phyloP scores from a whole-genome alignment of 2,888 invertebrate species.

The Thumatha senex region DNA sequence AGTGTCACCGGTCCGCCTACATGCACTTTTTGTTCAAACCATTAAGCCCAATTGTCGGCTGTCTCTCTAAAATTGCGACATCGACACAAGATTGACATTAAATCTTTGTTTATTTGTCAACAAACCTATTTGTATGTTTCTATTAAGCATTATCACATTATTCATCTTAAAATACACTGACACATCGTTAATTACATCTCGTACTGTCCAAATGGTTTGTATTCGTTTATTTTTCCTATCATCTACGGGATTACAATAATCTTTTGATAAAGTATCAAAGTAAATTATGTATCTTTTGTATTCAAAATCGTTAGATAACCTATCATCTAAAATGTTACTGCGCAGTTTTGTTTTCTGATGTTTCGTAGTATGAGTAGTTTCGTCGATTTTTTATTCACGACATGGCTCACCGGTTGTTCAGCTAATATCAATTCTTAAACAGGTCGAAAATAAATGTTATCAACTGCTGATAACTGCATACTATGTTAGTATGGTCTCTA shows the following conservation, averaged over 20 bases:
- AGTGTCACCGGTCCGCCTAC: slow-evolving; percentile 51
- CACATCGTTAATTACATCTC: slow-evolving; percentile 38
- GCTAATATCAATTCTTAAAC: slow-evolving; percentile 33
- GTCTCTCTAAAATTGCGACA: slow-evolving; percentile 55
- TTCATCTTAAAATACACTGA: slow-evolving; percentile 31
- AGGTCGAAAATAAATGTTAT: slow-evolving; percentile 48
- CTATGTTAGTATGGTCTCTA: slow-evolving; percentile 39
- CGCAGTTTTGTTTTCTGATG: slow-evolving; percentile 44
- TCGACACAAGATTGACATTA: slow-evolving; percentile 54
- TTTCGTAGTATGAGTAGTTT: too few relatives aligned
- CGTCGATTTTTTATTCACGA: slow-evolving; percentile 25
- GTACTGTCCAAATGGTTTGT: slow-evolving; percentile 29
- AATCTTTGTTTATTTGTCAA: slow-evolving; percentile 48
- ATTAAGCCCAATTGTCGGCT: slow-evolving; percentile 56
- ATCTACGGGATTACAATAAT: slow-evolving; percentile 38
- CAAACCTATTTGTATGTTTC: slow-evolving; percentile 41
- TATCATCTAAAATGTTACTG: slow-evolving; percentile 46
- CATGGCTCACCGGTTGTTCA: slow-evolving; percentile 27
- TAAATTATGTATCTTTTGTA: slow-evolving; percentile 52
- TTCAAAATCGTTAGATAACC: slow-evolving; percentile 41
- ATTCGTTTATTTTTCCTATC: slow-evolving; percentile 27
- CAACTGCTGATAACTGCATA: slow-evolving; percentile 40
- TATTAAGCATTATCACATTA: slow-evolving; percentile 31
- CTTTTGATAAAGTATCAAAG: slow-evolving; percentile 41
- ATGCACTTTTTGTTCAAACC: slow-evolving; percentile 37